Percentiles rank a stretch among this genome's conserved stretches.
Conservation (phyloP, 2,888 invertebrate genomes). For the Cheilosia variabilis region DNA sequence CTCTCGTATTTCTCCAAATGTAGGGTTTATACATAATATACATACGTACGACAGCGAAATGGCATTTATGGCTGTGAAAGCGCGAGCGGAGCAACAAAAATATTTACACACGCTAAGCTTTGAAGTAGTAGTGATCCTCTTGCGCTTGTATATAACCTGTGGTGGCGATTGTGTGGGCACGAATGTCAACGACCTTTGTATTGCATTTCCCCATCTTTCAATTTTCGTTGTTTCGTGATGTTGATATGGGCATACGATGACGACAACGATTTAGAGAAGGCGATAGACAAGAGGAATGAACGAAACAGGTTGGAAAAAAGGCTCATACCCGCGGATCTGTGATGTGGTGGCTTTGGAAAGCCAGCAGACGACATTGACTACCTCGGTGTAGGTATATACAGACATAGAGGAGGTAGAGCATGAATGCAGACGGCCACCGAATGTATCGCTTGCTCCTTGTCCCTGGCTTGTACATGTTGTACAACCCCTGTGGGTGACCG, state of each 20-base stretch:
- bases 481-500: slow-evolving; percentile 53
- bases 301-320: slow-evolving; percentile 68
- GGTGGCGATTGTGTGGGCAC: slow-evolving; percentile 65
- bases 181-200: slow-evolving; percentile 72
- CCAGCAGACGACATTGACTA: slow-evolving; percentile 73
- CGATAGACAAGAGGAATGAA: slow-evolving; percentile 68
- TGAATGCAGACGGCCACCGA: slow-evolving; percentile 1
- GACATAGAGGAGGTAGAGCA: slow-evolving; percentile 1
- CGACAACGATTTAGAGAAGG: slow-evolving; percentile 70
- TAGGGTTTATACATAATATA: slow-evolving; percentile 8
- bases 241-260: slow-evolving; percentile 56
- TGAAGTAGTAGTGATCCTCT: slow-evolving; percentile 64
- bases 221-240: slow-evolving; percentile 65
- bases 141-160: slow-evolving; percentile 54
- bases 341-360: slow-evolving; percentile 29
- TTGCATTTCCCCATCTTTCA: slow-evolving; percentile 69
- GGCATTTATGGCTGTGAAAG: slow-evolving; percentile 1
- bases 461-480: slow-evolving; percentile 20
- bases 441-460: slow-evolving; percentile 24
- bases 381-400: slow-evolving; percentile 49
- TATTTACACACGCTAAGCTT: slow-evolving; percentile 56
- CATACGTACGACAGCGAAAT: background rate
- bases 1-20: slow-evolving; percentile 36
- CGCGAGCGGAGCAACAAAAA: slow-evolving; percentile 42
- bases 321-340: slow-evolving; percentile 41